phyloP scores from a whole-genome alignment of 2,888 invertebrate genomes.

The Didymodactylos carnosus region DNA sequence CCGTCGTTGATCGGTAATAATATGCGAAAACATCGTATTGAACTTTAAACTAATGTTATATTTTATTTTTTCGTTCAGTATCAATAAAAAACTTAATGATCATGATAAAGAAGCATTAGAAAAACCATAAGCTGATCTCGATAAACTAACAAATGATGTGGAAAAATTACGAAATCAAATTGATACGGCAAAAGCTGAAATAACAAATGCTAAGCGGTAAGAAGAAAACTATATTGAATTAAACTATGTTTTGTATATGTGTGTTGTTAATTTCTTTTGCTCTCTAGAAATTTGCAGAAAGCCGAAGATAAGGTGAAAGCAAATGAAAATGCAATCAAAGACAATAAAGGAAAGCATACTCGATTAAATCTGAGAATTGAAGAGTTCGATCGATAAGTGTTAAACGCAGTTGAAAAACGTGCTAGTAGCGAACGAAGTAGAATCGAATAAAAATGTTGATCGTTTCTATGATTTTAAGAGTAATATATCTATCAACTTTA shows the following conservation, averaged over 20 bases:
- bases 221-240: no score
- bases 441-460: no score
- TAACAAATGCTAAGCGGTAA: neutral
- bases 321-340: slow-evolving; percentile 23
- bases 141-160: neutral
- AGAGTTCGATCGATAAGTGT: slow-evolving; percentile 16
- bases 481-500: no score
- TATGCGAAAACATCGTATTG: neutral
- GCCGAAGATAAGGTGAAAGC: neutral
- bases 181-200: neutral
- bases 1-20: slow-evolving; percentile 17
- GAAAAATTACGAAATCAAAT: neutral
- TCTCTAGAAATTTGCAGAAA: neutral
- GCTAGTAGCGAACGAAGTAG: neutral
- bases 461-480: no score
- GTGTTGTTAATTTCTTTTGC: no score
- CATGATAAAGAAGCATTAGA: neutral
- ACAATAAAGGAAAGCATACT: slow-evolving; percentile 12
- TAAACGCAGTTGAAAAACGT: neutral
- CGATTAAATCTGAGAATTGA: slow-evolving; percentile 8
- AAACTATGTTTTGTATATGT: neutral
- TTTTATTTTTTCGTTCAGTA: neutral
- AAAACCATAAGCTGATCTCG: neutral
- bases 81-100: neutral
- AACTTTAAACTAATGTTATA: neutral